Evolutionary conservation across 2,797 vertebrate species (phyloP).

Genomic region (Paratrypauchen microcephalus): DNA sequence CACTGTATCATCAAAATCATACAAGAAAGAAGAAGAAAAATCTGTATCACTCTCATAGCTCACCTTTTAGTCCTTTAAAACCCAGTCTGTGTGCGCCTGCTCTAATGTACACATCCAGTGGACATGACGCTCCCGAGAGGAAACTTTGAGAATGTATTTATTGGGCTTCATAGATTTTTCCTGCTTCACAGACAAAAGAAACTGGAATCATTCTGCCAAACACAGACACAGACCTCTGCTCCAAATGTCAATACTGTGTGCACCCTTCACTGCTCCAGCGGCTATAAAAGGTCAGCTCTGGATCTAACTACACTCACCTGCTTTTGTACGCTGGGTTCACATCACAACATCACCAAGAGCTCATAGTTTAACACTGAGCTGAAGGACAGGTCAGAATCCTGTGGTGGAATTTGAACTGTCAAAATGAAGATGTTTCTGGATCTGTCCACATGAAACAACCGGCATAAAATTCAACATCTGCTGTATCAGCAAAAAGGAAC

Average conservation of each 20-base stretch:
- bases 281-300: slow-evolving; percentile 61
- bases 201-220: slow-evolving; percentile 43
- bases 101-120: not conserved
- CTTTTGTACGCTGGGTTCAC: slow-evolving; percentile 21
- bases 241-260: slow-evolving; percentile 64
- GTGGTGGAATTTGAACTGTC: too few species aligned
- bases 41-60: too few species aligned
- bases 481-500: too few species aligned
- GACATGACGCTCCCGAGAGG: not conserved
- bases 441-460: too few species aligned
- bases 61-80: not conserved
- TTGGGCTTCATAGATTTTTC: slow-evolving; percentile 2
- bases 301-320: slow-evolving; percentile 39
- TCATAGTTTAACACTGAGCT: not conserved
- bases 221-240: slow-evolving; percentile 31
- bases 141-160: slow-evolving; percentile 1
- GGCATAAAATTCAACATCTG: too few species aligned
- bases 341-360: not conserved
- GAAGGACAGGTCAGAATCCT: too few species aligned
- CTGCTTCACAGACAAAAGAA: slow-evolving; percentile 16
- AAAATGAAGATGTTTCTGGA: too few species aligned
- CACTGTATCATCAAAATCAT: too few species aligned
- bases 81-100: not conserved
- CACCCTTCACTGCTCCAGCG: slow-evolving; percentile 50
- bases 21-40: too few species aligned